Evolutionary conservation across 2,797 vertebrate species (phyloP).

Genomic region (Mionectes olivaceus): DNA sequence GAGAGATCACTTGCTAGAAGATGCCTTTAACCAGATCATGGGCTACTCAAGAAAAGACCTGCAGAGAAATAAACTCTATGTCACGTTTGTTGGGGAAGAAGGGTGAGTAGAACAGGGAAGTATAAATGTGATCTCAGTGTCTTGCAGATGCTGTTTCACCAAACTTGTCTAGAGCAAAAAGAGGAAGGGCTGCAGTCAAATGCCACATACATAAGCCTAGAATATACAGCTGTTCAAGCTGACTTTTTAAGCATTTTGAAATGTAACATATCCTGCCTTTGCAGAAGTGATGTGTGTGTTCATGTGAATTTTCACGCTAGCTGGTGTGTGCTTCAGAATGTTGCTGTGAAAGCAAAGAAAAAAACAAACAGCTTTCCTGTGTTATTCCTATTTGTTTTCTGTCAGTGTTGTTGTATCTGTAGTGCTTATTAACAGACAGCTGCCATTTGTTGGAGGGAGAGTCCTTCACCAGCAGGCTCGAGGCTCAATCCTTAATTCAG

Average conservation of each 20-base stretch:
- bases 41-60: slow-evolving; percentile 97
- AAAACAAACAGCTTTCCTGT: neutral
- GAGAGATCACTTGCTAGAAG: slow-evolving; percentile 95
- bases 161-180: slow-evolving; percentile 60
- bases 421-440: neutral
- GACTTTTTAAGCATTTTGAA: slow-evolving; percentile 24
- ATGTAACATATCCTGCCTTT: neutral
- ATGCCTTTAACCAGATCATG: slow-evolving; percentile 99
- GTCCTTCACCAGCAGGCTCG: neutral
- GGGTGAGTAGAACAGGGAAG: slow-evolving; percentile 86
- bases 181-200: slow-evolving; percentile 72
- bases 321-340: neutral
- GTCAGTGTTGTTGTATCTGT: neutral
- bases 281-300: neutral
- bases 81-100: slow-evolving; percentile 96
- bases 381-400: neutral
- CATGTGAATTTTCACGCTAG: slow-evolving; percentile 11
- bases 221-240: slow-evolving; percentile 58
- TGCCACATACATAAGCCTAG: slow-evolving; percentile 43
- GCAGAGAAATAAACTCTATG: slow-evolving; percentile 96
- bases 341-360: slow-evolving; percentile 5
- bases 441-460: neutral
- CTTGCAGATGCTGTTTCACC: slow-evolving; percentile 48
- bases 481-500: neutral
- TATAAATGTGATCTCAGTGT: neutral